Evolutionary conservation across 2,113 vertebrate species (phyloP), one percentile per base, ranked within the genome.

Genomic region (Pelusios castaneus): DNA sequence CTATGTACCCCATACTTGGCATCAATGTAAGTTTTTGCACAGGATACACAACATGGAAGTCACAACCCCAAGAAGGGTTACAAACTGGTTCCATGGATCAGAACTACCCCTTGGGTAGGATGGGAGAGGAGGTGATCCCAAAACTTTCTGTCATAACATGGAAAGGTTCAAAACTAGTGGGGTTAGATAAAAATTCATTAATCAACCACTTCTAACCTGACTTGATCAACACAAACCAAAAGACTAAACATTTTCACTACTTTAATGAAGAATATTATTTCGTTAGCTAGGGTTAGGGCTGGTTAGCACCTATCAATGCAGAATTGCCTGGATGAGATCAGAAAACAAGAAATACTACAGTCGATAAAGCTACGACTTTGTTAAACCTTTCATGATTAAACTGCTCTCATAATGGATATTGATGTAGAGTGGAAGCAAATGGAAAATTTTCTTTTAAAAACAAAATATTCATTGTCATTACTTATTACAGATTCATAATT

Each of bases 201-300:
- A 29, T 81, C 17, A 84, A 43, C 76, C 63, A 81, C 58, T 73
- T 38, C n/a, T 22, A 9, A 58, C 25, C 12, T 2, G 67, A 47
- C 12, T 55, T 31, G 0, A 2, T 86, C 52, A 25, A 27, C 27
- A 77, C 49, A n/a, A 0, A 5, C 8, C 85, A 43, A 80, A 34
- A 52, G 11, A 2, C 45, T 24, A 5, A 86, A 41, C 4, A 7
- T 84, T 84, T 87, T 80, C 73, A 77, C 79, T 63, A 60, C 29
- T 60, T 60, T 31, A 16, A 4, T 8, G 29, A 31, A 60, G 13
- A 60, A 31, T 60, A 60, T 60, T 27, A 60, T 60, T 31, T 60
- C 58, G 31, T 60, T 31, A 31, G 58, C 27, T 60, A 10, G 58
- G n/a, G 17, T 41, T n/a, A 70, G 34, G n/a, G 67, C 34, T 70